These are phyloP conservation scores for Periphyllus acericola DNA, from an alignment of 2,888 invertebrate genomes.

Conservation along the genomic window DNA sequence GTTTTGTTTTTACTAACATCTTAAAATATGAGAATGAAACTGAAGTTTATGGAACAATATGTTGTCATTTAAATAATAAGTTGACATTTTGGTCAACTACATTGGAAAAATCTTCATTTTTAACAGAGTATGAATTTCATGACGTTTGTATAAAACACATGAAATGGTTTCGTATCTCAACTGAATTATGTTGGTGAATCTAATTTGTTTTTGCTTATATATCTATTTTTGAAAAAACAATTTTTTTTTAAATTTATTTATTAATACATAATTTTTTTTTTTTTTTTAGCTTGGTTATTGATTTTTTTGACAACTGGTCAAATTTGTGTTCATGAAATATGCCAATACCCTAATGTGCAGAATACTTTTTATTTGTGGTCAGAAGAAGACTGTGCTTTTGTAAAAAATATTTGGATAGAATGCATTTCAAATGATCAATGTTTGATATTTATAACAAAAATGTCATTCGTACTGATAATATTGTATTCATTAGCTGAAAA, in stretches of 20 bases:
- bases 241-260: background rate
- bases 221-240: background rate
- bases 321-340: constrained; percentile 55
- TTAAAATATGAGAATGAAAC: constrained; percentile 30
- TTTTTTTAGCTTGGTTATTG: constrained; percentile 44
- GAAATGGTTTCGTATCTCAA: constrained; percentile 51
- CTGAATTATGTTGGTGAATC: constrained; percentile 41
- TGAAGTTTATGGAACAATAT: constrained; percentile 49
- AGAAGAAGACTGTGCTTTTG: constrained; percentile 44
- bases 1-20: constrained; percentile 43
- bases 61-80: constrained; percentile 50
- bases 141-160: constrained; percentile 28
- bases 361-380: constrained; percentile 50
- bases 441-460: constrained; percentile 55
- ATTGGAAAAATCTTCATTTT: constrained; percentile 37
- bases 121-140: constrained; percentile 31
- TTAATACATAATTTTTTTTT: background rate
- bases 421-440: constrained; percentile 31
- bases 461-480: constrained; percentile 41
- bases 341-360: constrained; percentile 32
- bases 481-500: constrained; percentile 52
- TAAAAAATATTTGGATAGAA: constrained; percentile 46
- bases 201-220: background rate
- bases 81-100: constrained; percentile 55
- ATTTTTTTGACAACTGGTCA: constrained; percentile 52